Conservation (phyloP, 37 sponge, comb jelly and placozoan species). For the Lycopodina hypogea region DNA sequence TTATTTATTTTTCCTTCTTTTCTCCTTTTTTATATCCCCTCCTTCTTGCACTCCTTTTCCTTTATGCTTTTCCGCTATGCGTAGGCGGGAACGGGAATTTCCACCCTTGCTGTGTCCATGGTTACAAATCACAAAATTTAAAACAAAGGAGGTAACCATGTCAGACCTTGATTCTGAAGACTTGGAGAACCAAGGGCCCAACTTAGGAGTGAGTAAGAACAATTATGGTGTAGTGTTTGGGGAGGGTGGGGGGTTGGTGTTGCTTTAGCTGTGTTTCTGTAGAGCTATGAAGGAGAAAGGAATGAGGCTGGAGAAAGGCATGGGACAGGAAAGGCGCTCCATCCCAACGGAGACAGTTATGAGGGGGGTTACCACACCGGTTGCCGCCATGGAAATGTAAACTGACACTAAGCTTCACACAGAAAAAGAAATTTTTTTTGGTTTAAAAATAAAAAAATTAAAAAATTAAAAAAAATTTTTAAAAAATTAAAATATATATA, state of each 20-base stretch:
- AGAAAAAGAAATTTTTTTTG: too few species aligned
- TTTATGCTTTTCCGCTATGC: too few species aligned
- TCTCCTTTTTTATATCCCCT: not conserved
- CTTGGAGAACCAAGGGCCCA: conserved; percentile 90
- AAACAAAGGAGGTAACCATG: conserved; percentile 53
- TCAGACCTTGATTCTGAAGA: conserved; percentile 92
- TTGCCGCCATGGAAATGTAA: conserved; percentile 83
- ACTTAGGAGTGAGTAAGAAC: conserved; percentile 75
- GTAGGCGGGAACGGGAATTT: not conserved
- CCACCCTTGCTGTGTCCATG: not conserved
- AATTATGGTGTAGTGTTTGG: not conserved
- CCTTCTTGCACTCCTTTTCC: too few species aligned
- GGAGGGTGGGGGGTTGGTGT: not conserved
- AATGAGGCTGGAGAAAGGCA: conserved; percentile 94
- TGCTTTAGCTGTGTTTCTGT: not conserved
- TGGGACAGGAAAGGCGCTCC: conserved; percentile 81
- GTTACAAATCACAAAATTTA: not conserved
- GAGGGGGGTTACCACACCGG: conserved; percentile 88
- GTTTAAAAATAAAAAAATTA: too few species aligned
- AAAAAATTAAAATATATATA: too few species aligned
- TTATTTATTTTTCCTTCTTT: too few species aligned
- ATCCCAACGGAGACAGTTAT: conserved; percentile 92
- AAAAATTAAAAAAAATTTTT: too few species aligned
- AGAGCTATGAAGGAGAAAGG: conserved; percentile 96
- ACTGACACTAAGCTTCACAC: too few species aligned